Conservation (phyloP, 92 coral and sea anemone genomes). For the Chrysogorgia sp. region DNA sequence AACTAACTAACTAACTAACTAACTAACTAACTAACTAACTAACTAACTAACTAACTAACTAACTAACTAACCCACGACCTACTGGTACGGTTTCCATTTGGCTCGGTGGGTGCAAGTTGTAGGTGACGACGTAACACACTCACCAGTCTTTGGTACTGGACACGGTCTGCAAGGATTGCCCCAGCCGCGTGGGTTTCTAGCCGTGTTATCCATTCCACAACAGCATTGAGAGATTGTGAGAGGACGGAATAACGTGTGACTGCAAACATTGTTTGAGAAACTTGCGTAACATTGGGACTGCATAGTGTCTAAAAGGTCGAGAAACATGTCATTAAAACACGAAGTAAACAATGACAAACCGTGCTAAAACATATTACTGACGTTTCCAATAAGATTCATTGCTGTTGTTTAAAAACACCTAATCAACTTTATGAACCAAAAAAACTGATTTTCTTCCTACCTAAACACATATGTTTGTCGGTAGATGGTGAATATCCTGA, state of each 20-base stretch:
- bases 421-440: neutral
- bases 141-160: constrained; percentile 73
- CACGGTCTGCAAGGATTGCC: constrained; percentile 81
- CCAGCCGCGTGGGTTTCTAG: constrained; percentile 77
- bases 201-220: constrained; percentile 83
- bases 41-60: too few relatives aligned
- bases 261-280: constrained; percentile 63
- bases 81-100: too few relatives aligned
- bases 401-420: neutral
- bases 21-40: too few relatives aligned
- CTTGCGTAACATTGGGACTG: constrained; percentile 76
- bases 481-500: constrained; percentile 64
- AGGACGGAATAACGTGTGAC: constrained; percentile 70
- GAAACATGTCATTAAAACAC: neutral
- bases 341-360: too few relatives aligned
- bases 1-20: too few relatives aligned
- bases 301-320: constrained; percentile 64
- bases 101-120: too few relatives aligned
- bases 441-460: constrained; percentile 24
- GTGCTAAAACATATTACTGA: too few relatives aligned
- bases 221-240: constrained; percentile 93
- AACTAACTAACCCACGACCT: neutral
- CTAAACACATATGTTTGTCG: constrained; percentile 64
- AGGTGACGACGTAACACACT: neutral
- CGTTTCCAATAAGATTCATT: neutral